phyloP scores from a whole-genome alignment of 2,797 vertebrate genomes.

The Hoplostethus atlanticus region DNA sequence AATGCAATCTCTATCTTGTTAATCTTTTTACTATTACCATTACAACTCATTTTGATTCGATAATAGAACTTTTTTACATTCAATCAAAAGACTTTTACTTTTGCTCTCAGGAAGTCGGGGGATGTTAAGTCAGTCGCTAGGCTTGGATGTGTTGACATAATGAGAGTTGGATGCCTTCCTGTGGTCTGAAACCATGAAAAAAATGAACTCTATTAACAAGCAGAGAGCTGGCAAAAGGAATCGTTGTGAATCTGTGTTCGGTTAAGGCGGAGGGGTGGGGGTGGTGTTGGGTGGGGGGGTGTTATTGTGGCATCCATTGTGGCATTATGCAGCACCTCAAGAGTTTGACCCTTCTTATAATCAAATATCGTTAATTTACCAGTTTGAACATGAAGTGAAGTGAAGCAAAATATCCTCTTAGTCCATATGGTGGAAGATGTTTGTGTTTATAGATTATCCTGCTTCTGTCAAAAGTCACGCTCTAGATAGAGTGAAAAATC shows the following conservation, averaged over 20 bases:
- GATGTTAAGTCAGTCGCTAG: conserved; percentile 9
- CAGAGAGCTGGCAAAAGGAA: too few relatives aligned
- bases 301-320: neutral
- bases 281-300: neutral
- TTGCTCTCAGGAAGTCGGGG: conserved; percentile 32
- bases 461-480: too few relatives aligned
- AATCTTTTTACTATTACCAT: conserved; percentile 68
- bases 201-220: neutral
- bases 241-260: neutral
- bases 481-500: too few relatives aligned
- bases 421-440: too few relatives aligned
- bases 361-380: too few relatives aligned
- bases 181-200: neutral
- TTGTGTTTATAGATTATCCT: too few relatives aligned
- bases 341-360: neutral
- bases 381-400: too few relatives aligned
- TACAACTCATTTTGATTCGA: conserved; percentile 65
- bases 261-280: neutral
- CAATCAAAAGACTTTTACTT: conserved; percentile 56
- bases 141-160: neutral
- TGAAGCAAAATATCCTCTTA: too few relatives aligned
- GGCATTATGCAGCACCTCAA: neutral
- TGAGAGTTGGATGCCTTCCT: neutral
- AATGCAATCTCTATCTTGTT: conserved; percentile 79
- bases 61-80: conserved; percentile 61